A percentile compares a stretch with the other conserved stretches of the same genome.
These are phyloP conservation scores for Phenacoccus solenopsis DNA, from an alignment of 1,140 invertebrate species.

Conservation along the genomic window DNA sequence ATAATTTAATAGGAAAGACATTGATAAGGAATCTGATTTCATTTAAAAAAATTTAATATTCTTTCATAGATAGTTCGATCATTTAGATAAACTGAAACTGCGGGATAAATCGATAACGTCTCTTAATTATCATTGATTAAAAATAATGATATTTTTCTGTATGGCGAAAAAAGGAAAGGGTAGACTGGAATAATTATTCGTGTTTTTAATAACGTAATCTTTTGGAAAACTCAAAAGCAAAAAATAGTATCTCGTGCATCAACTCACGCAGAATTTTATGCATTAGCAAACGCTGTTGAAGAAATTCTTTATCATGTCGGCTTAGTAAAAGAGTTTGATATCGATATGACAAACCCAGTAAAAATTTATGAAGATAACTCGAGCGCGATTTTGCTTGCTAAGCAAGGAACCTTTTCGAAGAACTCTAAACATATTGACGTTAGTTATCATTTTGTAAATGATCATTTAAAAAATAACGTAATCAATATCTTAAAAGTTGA, in stretches of 20 bases:
- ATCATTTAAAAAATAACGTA: not conserved
- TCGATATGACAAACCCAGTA: not conserved
- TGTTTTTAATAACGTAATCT: slow-evolving; percentile 27
- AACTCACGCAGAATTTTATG: slow-evolving; percentile 28
- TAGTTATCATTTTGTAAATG: not conserved
- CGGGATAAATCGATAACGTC: too few relatives aligned
- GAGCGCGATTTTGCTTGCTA: not conserved
- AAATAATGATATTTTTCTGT: too few relatives aligned
- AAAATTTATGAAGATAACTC: not conserved
- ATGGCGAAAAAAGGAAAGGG: too few relatives aligned
- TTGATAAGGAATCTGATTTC: too few relatives aligned
- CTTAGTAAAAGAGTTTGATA: not conserved
- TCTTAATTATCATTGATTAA: too few relatives aligned
- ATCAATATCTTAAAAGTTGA: not conserved
- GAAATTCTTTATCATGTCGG: slow-evolving; percentile 19
- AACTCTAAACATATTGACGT: not conserved
- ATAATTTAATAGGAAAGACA: too few relatives aligned
- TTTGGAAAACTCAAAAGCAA: slow-evolving; percentile 27
- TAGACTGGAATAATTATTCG: slow-evolving; percentile 32
- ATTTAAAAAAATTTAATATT: too few relatives aligned
- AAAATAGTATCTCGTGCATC: slow-evolving; percentile 25
- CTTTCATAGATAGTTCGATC: too few relatives aligned
- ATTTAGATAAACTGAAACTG: too few relatives aligned
- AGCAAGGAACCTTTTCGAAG: not conserved
- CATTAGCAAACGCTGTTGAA: slow-evolving; percentile 23